Conservation (phyloP, 1,140 invertebrate species). For the Atta colombica region DNA sequence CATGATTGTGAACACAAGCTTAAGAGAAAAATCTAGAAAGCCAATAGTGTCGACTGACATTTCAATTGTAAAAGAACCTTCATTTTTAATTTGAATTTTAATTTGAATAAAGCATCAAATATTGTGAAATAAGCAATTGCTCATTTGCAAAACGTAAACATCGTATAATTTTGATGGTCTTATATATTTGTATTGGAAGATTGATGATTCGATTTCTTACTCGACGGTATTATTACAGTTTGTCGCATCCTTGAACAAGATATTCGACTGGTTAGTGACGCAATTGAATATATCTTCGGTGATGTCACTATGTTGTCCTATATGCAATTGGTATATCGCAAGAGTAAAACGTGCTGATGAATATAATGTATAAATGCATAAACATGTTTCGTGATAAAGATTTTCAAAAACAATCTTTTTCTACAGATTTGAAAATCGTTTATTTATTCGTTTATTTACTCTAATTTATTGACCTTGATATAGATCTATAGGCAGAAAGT, state of each 20-base stretch:
- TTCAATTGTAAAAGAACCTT: not conserved
- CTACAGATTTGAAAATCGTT: not conserved
- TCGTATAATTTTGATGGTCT: not conserved
- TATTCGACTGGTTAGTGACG: conserved; percentile 44
- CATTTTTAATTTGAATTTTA: conserved; percentile 1
- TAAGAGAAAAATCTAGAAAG: not conserved
- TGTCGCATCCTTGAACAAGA: conserved; percentile 44
- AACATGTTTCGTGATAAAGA: not conserved
- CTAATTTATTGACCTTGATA: not conserved
- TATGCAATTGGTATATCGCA: conserved; percentile 17
- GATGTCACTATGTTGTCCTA: conserved; percentile 43
- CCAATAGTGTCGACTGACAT: not conserved
- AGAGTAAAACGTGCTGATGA: conserved; percentile 22
- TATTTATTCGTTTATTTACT: not conserved
- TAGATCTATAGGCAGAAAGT: not conserved
- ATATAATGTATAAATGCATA: conserved; percentile 9
- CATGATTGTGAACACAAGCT: no score
- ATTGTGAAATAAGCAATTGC: not conserved
- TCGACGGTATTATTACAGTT: conserved; percentile 11
- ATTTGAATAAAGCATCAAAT: conserved; percentile 1
- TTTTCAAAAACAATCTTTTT: not conserved
- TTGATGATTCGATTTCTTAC: conserved; percentile 13
- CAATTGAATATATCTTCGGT: conserved; percentile 49
- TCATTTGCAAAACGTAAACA: not conserved
- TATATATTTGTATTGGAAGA: conserved; percentile 12